Percentiles rank a stretch among this genome's conserved stretches.
Conservation (phyloP, 2,888 invertebrate species). For the Periphyllus acericola region DNA sequence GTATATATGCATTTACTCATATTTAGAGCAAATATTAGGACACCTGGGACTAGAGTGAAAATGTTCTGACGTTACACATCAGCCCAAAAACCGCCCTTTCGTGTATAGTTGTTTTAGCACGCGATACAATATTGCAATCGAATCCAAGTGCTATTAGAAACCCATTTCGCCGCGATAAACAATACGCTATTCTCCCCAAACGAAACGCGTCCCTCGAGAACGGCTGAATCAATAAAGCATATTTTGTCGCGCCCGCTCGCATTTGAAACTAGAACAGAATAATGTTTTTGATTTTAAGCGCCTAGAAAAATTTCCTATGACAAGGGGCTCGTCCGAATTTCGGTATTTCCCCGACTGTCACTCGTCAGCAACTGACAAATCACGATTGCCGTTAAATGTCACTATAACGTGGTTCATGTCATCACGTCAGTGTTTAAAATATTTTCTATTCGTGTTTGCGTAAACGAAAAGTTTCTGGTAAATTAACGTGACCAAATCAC, state of each 20-base stretch:
- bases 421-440: too few relatives aligned
- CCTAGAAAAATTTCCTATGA: not conserved
- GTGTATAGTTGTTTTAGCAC: constrained; percentile 52
- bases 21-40: constrained; percentile 57
- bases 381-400: too few relatives aligned
- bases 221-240: constrained; percentile 58
- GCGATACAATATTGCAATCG: constrained; percentile 53
- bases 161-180: constrained; percentile 44
- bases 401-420: too few relatives aligned
- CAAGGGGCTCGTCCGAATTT: too few relatives aligned
- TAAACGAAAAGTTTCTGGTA: too few relatives aligned
- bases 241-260: not conserved
- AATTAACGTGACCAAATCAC: too few relatives aligned
- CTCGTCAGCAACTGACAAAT: too few relatives aligned
- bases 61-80: constrained; percentile 44
- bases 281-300: not conserved
- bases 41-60: constrained; percentile 56
- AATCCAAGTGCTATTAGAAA: constrained; percentile 55
- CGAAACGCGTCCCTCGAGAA: constrained; percentile 1
- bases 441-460: too few relatives aligned
- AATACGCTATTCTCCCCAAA: constrained; percentile 41
- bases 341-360: too few relatives aligned
- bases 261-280: not conserved
- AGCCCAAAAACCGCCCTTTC: constrained; percentile 8
- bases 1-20: not conserved